Percentiles rank a stretch among this genome's conserved stretches.
Evolutionary conservation across 2,888 invertebrate genomes (phyloP).

Genomic region (Nephrotoma flavescens): DNA sequence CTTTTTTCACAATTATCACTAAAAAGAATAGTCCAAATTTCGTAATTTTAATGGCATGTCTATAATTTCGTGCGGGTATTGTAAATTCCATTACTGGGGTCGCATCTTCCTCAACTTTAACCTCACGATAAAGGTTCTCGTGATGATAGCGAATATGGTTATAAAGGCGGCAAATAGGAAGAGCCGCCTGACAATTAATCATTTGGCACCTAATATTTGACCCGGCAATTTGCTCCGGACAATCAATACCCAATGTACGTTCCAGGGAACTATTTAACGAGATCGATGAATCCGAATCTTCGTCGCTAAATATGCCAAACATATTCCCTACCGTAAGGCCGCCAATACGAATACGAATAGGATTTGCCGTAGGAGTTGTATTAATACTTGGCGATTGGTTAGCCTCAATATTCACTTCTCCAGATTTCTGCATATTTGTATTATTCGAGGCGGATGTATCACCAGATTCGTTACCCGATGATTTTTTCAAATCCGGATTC

Average conservation of each 20-base stretch:
- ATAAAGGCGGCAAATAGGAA: constrained; percentile 34
- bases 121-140: constrained; percentile 35
- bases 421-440: background rate
- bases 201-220: constrained; percentile 24
- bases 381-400: background rate
- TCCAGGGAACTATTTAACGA: background rate
- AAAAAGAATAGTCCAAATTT: constrained; percentile 38
- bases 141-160: constrained; percentile 39
- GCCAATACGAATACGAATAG: background rate
- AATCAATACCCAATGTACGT: background rate
- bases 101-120: constrained; percentile 15
- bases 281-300: background rate
- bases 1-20: constrained; percentile 32
- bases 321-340: background rate
- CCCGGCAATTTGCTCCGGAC: background rate
- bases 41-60: constrained; percentile 28
- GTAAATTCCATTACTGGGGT: background rate
- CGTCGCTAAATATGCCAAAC: background rate
- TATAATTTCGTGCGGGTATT: background rate
- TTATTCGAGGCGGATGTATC: background rate
- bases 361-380: background rate
- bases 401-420: background rate
- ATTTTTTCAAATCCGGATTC: background rate
- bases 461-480: background rate
- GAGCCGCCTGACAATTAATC: constrained; percentile 27